Percentiles rank a stretch among this genome's conserved stretches.
Conservation (phyloP, 2,888 invertebrate species). For the Drosophila infuscata region DNA sequence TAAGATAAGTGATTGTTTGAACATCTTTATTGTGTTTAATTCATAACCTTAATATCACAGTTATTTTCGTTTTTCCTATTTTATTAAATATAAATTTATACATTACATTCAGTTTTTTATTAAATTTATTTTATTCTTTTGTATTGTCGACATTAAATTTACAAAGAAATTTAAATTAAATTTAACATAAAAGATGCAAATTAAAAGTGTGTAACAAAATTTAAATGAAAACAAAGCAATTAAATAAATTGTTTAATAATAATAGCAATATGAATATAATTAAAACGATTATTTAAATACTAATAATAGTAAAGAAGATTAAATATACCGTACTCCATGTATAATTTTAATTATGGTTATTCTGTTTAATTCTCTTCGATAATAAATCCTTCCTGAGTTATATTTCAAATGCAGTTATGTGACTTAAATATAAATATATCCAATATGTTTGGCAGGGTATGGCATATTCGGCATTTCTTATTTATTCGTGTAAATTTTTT, state of each 20-base stretch:
- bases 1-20: background rate
- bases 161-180: too few species aligned
- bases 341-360: background rate
- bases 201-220: background rate
- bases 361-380: background rate
- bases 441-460: background rate
- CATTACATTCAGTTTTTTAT: fast-evolving
- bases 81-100: background rate
- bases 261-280: background rate
- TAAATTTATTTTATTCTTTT: background rate
- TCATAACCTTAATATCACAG: background rate
- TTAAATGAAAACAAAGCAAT: background rate
- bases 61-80: background rate
- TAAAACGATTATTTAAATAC: fast-evolving
- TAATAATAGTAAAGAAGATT: background rate
- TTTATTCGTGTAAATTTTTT: background rate
- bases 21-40: background rate
- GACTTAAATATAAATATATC: background rate
- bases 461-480: background rate
- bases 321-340: background rate
- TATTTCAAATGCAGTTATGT: background rate
- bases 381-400: background rate
- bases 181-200: too few species aligned
- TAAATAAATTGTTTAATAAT: background rate
- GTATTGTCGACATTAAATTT: too few species aligned